Percentiles rank a stretch among this genome's conserved stretches.
Conservation (phyloP, 2,888 invertebrate species). For the Ditula angustiorana region DNA sequence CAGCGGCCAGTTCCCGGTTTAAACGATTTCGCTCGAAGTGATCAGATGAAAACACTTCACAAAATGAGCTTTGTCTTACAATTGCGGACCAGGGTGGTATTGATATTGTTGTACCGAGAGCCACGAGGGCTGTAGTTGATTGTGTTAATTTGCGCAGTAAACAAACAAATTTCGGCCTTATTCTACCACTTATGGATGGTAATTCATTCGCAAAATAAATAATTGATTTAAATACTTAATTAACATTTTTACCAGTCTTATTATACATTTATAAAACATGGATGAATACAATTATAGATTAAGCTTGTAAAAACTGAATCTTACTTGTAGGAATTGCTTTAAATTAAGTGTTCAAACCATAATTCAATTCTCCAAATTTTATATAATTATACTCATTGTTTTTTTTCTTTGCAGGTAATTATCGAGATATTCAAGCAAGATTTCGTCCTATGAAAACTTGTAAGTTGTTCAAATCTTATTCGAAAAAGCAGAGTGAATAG, state of each 20-base stretch:
- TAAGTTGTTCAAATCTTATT: slow-evolving; percentile 33
- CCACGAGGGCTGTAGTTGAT: neutral
- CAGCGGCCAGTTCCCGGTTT: neutral
- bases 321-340: neutral
- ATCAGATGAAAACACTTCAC: slow-evolving; percentile 32
- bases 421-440: slow-evolving; percentile 3
- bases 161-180: neutral
- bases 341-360: too few relatives aligned
- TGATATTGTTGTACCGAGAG: neutral
- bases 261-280: too few relatives aligned
- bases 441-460: slow-evolving; percentile 22
- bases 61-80: slow-evolving; percentile 7
- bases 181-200: too few relatives aligned
- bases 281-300: too few relatives aligned
- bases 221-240: too few relatives aligned
- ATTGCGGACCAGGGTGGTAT: neutral
- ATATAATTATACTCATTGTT: neutral
- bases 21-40: slow-evolving; percentile 14
- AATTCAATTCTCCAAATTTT: too few relatives aligned
- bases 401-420: slow-evolving; percentile 34
- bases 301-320: too few relatives aligned
- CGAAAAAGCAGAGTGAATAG: slow-evolving; percentile 7
- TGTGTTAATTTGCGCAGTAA: neutral
- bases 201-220: too few relatives aligned
- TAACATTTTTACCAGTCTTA: too few relatives aligned